A percentile compares a stretch with the other conserved stretches of the same genome.
Conservation (phyloP, 2,888 invertebrate genomes). For the Zelleria hepariella region DNA sequence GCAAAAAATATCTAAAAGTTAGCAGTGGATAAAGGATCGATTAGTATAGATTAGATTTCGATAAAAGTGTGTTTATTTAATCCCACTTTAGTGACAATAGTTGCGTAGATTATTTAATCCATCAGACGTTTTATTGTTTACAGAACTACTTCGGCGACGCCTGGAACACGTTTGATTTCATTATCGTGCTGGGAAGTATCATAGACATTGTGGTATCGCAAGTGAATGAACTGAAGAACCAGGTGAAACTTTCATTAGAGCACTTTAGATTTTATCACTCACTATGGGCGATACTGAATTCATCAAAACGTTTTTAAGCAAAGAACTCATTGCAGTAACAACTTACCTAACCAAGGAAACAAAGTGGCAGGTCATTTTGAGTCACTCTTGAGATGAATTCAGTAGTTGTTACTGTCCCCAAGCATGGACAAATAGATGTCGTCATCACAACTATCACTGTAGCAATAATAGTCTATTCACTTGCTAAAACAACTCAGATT, state of each 20-base stretch:
- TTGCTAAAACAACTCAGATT: background rate
- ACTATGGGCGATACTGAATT: constrained; percentile 2
- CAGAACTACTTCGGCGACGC: constrained; percentile 98
- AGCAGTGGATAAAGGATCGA: no score
- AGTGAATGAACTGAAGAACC: constrained; percentile 87
- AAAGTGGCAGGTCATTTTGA: no score
- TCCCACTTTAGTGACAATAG: no score
- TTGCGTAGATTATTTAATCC: no score
- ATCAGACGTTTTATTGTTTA: no score
- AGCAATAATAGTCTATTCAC: constrained; percentile 36
- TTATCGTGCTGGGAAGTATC: constrained; percentile 96
- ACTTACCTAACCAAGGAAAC: no score
- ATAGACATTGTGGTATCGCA: constrained; percentile 98
- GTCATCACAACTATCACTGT: constrained; percentile 42
- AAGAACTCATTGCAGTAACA: background rate
- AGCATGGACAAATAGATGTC: constrained; percentile 60
- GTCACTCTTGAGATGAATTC: constrained; percentile 21
- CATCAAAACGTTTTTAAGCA: background rate
- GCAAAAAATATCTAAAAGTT: no score
- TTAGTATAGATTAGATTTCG: no score
- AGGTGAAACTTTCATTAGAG: constrained; percentile 37
- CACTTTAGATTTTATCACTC: background rate
- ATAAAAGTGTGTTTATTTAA: no score
- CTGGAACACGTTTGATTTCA: constrained; percentile 98
- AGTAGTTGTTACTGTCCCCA: constrained; percentile 55